Evolutionary conservation across 2,113 vertebrate genomes (phyloP).

Genomic region (Oostethus manadensis): DNA sequence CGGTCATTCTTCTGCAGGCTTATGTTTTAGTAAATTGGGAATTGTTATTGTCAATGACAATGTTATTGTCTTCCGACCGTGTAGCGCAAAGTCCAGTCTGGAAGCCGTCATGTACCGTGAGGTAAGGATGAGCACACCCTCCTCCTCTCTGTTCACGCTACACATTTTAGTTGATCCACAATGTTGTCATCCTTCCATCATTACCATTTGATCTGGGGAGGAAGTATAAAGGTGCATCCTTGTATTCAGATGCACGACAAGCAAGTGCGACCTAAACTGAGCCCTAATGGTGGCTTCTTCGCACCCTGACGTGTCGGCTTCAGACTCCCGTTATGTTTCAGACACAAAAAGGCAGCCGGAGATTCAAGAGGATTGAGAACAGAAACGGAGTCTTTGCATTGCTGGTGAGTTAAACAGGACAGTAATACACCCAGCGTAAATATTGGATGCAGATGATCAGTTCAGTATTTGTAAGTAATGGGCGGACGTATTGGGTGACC

Average conservation of each 20-base stretch:
- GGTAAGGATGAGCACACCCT: conserved; percentile 59
- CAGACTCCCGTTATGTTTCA: conserved; percentile 75
- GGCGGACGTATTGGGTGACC: neutral
- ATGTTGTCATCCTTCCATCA: conserved; percentile 27
- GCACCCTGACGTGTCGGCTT: conserved; percentile 49
- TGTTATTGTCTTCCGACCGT: conserved; percentile 5
- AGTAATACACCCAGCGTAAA: conserved; percentile 6
- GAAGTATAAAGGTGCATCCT: neutral
- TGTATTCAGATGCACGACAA: conserved; percentile 7
- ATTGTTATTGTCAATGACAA: neutral
- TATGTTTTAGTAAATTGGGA: neutral
- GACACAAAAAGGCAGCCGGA: conserved; percentile 83
- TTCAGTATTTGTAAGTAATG: neutral
- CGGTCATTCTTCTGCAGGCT: neutral
- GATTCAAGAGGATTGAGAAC: conserved; percentile 85
- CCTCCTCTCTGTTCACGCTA: conserved; percentile 5
- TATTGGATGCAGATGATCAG: neutral
- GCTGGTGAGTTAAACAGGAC: conserved; percentile 72
- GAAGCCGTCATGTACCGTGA: conserved; percentile 81
- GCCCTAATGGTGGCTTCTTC: conserved; percentile 19
- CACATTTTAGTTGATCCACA: conserved; percentile 23
- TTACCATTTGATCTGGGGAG: neutral
- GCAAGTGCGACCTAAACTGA: conserved; percentile 13
- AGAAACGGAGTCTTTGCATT: conserved; percentile 82
- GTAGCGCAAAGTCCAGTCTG: conserved; percentile 77